Base-by-base conservation (phyloP, 2,888 invertebrate species). In the Drosophila mulleri region DNA sequence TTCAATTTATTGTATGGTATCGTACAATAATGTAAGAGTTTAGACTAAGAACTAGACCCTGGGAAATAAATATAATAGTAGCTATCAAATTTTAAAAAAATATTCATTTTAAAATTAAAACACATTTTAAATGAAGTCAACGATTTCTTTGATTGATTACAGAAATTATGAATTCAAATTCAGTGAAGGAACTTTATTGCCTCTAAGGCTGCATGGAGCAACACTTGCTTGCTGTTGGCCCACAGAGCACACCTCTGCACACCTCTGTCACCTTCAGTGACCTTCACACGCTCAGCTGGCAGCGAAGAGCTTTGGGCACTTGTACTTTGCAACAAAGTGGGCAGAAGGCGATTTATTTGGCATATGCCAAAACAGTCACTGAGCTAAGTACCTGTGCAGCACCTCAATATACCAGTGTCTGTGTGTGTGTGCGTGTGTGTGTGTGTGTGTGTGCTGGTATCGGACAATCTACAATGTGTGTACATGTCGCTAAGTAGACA, bases 401-500 rank as follows among this genome's bases (percentile, higher is more conserved):
- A 26, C 14, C 67, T 20, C 42, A 54, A 39, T 59, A 32, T 45
- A 44, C 26, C 12, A 53, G n/a, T 32, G 16, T 56, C 16, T 41
- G 44, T 39, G 35, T 50, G 18, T 61, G 16, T 35, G 11, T 50
- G 35, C 37, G 54, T 44, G 39, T 44, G 52, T 12, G 53, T 63
- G 26, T 26, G 26, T 26, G 4, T 26, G 26, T 26, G 26, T 39
- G 42, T 58, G 26, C 18, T 26, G 47, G 52, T 69, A 76, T 80
- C 80, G 63, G 8, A 39, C 81, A 83, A 83, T 83, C 83, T 85
- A 71, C 61, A 62, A 60, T 72, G 59, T 67, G 68, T 88, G 78
- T 80, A 83, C 82, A 81, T 76, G 84, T 87, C 87, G 87, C 87
- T 86, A 89, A 84, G 84, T 89, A 84, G 84, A 85, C 89, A 87